These are phyloP conservation scores for Drosophila nigromelanica DNA, from an alignment of 1,140 invertebrate species.

Conservation along the genomic window DNA sequence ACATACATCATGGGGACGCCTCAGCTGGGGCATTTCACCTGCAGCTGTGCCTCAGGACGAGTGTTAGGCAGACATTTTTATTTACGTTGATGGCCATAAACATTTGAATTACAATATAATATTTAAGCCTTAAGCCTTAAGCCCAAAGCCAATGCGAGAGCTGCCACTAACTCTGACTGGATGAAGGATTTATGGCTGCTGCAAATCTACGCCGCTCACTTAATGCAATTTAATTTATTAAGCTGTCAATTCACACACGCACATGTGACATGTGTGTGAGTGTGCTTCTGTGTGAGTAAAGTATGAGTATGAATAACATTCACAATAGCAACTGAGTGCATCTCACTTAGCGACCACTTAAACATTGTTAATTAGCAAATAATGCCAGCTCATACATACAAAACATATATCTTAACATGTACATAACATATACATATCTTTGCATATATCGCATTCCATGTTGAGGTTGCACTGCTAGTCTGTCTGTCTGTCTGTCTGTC, in stretches of 20 bases:
- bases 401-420: background rate
- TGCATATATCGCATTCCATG: slow-evolving; percentile 7
- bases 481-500: background rate
- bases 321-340: slow-evolving; percentile 6
- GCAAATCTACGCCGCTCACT: slow-evolving; percentile 77
- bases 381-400: slow-evolving; percentile 1
- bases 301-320: slow-evolving; percentile 2
- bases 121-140: slow-evolving; percentile 76
- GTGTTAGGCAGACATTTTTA: slow-evolving; percentile 77
- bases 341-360: slow-evolving; percentile 32
- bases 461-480: slow-evolving; percentile 16
- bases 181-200: slow-evolving; percentile 74
- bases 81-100: slow-evolving; percentile 81
- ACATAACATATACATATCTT: background rate
- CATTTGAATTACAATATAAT: slow-evolving; percentile 83
- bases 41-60: slow-evolving; percentile 10
- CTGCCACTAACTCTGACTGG: slow-evolving; percentile 23
- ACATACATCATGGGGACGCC: slow-evolving; percentile 13
- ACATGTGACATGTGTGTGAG: background rate
- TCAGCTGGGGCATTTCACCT: slow-evolving; percentile 25
- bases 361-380: slow-evolving; percentile 48
- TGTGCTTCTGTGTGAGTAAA: background rate
- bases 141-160: slow-evolving; percentile 23
- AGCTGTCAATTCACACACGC: slow-evolving; percentile 68
- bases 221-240: slow-evolving; percentile 82